Percentiles rank a stretch among this genome's conserved stretches.
Conservation (phyloP, 2,888 invertebrate species). For the Pyralis farinalis region DNA sequence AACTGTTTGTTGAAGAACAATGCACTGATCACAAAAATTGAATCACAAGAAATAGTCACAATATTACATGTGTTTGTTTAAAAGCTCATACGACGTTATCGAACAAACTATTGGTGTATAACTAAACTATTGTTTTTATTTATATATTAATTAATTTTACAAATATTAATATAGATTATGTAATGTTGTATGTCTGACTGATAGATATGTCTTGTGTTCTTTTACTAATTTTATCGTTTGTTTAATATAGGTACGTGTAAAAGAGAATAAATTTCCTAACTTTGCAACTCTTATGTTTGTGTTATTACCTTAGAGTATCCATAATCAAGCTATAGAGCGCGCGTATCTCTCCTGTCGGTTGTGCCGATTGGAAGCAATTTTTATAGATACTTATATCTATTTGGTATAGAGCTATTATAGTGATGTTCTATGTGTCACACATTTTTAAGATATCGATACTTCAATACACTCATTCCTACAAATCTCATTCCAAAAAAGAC, state of each 20-base stretch:
- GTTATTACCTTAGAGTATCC: background rate
- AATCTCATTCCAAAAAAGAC: no score
- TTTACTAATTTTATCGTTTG: constrained; percentile 20
- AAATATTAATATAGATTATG: background rate
- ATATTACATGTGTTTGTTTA: background rate
- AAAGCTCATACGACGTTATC: background rate
- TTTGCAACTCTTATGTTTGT: background rate
- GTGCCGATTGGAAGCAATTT: no score
- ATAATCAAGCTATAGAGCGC: no score
- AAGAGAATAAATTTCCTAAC: constrained; percentile 7
- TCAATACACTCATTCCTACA: no score
- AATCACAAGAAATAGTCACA: no score
- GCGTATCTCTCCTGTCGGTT: no score
- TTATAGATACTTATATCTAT: no score
- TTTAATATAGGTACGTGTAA: constrained; percentile 11
- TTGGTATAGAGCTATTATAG: no score
- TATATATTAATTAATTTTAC: background rate
- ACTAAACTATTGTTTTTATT: background rate
- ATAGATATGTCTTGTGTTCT: constrained; percentile 30
- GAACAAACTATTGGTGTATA: background rate
- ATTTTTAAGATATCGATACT: no score
- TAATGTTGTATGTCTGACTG: constrained; percentile 32
- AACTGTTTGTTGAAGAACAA: no score
- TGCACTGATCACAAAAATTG: no score
- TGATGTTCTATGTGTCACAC: no score